Evolutionary conservation across 2,113 vertebrate genomes (phyloP).

Genomic region (Eulemur macaco): DNA sequence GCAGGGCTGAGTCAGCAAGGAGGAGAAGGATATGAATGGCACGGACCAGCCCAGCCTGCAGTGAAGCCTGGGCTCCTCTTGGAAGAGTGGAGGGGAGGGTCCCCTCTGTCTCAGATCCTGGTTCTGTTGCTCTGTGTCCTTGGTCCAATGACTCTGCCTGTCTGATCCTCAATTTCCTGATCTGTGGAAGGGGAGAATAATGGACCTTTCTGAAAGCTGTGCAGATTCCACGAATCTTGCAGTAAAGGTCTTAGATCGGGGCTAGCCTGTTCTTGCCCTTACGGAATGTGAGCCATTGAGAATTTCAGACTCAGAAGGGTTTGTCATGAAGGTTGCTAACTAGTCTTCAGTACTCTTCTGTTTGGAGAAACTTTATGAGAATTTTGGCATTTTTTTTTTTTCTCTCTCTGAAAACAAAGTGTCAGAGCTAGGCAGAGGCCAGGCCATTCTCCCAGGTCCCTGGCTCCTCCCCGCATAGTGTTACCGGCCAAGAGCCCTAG

Average conservation of each 20-base stretch:
- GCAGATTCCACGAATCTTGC: neutral
- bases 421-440: neutral
- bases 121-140: neutral
- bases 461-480: fast-evolving
- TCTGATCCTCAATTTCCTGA: neutral
- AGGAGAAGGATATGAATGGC: neutral
- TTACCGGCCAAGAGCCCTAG: neutral
- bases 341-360: neutral
- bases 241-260: neutral
- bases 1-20: neutral
- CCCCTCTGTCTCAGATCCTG: neutral
- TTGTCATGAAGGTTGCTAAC: neutral
- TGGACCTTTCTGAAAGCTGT: too few relatives aligned
- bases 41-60: neutral
- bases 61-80: neutral
- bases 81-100: neutral
- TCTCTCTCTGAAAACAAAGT: neutral
- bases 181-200: neutral
- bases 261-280: neutral
- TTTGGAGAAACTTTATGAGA: neutral
- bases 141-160: neutral
- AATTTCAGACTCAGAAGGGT: neutral
- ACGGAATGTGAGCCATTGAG: neutral
- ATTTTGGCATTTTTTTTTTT: neutral
- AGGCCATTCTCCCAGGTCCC: neutral